Base-by-base conservation (phyloP, 35 echinoderm and acorn worm species). In the Lytechinus variegatus region DNA sequence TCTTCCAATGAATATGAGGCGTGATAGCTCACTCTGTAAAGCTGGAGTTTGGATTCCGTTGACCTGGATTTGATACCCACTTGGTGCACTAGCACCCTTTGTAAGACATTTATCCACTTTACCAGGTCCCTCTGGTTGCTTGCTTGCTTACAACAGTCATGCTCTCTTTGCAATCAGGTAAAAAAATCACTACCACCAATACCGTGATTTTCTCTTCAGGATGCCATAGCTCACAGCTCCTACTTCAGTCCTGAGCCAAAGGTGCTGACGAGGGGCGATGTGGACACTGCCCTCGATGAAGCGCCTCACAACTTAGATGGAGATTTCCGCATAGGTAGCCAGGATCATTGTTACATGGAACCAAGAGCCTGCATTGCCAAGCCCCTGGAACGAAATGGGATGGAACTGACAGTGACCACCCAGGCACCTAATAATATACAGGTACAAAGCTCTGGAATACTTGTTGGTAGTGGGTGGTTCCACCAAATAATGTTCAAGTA, bases 301-400 rank as follows among this genome's bases (percentile, higher is more conserved):
- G 95, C 96, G 24, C 89, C 97, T 60, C 87, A 94, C 92, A 55
- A 95, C 10, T 16, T 97, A 1, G 98, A 99, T 61, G 98, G 98
- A 71, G 98, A 97, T 94, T 61, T 97, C 24, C 24, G 61, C 28
- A 27, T 96, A 5, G 98, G 98, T 9, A 97, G 92, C 5, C 98
- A 99, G 86, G 98, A 99, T 93, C 98, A 99, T 54, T 97, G 97
- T 54, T 99, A 99, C 88, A 56, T 99, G 95, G 98, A 99, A 54
- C 97, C 98, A 24, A 54, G 92, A 52, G 94, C 91, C 14, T 96
- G 94, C 27, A 94, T 98, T 52, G 95, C 94, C 53, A 96, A 97
- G 14, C 98, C 98, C n/a, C 96, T 55, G 53, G 98, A 99, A 55
- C 66, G 95, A 14, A 94, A 58, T 27, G 98, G 96, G 16, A 97